Evolutionary conservation across 2,797 vertebrate genomes (phyloP).

Genomic region (Nothura maculosa): DNA sequence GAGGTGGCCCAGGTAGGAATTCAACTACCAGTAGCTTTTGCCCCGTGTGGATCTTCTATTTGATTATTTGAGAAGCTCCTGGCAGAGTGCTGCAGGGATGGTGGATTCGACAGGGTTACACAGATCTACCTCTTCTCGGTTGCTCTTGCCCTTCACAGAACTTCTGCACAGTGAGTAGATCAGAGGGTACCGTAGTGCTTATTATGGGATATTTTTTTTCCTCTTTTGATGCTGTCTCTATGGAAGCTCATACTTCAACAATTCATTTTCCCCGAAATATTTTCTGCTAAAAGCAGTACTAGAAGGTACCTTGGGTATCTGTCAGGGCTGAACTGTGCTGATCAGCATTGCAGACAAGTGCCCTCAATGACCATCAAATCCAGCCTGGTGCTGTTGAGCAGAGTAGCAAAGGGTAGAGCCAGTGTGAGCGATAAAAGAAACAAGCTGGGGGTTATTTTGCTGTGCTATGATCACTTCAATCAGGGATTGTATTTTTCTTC

Average conservation of each 20-base stretch:
- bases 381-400: neutral
- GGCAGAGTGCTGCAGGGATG: neutral
- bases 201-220: neutral
- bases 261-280: slow-evolving; percentile 30
- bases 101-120: neutral
- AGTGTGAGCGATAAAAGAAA: slow-evolving; percentile 4
- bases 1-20: neutral
- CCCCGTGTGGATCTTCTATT: neutral
- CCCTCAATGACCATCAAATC: neutral
- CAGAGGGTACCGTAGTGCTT: neutral
- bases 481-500: slow-evolving; percentile 49
- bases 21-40: neutral
- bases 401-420: slow-evolving; percentile 19
- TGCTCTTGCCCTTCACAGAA: neutral
- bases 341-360: neutral
- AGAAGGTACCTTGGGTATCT: neutral
- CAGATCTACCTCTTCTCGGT: neutral
- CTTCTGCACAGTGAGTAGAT: neutral
- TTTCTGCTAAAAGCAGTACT: slow-evolving; percentile 6
- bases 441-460: slow-evolving; percentile 9
- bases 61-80: neutral
- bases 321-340: neutral
- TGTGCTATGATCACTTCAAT: slow-evolving; percentile 61
- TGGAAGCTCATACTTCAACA: slow-evolving; percentile 27
- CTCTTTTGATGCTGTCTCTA: neutral